These are phyloP conservation scores for Odocoileus virginianus DNA, from an alignment of 2,113 vertebrate genomes.

Conservation along the genomic window DNA sequence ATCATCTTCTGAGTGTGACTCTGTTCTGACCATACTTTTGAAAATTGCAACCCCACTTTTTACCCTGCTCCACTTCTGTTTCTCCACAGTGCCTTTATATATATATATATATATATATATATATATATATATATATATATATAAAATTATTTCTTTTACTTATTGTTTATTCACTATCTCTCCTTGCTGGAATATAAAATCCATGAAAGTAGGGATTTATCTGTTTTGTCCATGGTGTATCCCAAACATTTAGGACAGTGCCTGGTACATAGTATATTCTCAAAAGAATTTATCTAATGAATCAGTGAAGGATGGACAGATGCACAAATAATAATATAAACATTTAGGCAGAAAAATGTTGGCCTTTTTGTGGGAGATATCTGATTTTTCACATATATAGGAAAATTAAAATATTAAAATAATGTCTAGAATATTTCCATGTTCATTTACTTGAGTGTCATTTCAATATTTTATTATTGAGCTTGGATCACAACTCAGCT, in stretches of 20 bases:
- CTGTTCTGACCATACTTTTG: not conserved
- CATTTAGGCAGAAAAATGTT: not conserved
- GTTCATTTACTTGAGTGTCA: not conserved
- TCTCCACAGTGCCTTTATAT: not conserved
- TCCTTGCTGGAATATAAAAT: not conserved
- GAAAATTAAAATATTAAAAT: not conserved
- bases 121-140: not conserved
- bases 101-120: not conserved
- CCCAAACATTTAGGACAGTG: not conserved
- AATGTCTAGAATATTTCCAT: not conserved
- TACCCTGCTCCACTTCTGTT: not conserved
- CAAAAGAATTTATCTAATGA: not conserved
- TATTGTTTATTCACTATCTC: not conserved
- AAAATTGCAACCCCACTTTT: not conserved
- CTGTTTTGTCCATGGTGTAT: not conserved
- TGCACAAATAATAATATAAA: not conserved
- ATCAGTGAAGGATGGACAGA: not conserved
- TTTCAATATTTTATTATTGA: not conserved
- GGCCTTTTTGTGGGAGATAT: not conserved
- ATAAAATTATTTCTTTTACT: not conserved
- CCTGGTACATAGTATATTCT: too few species aligned
- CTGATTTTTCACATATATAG: not conserved
- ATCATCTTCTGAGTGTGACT: not conserved
- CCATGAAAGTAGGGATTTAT: not conserved
- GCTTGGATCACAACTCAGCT: not conserved